Evolutionary conservation across 2,888 invertebrate genomes (phyloP), one percentile per base, ranked within the genome.

Genomic region (Cryptus viduatorius): DNA sequence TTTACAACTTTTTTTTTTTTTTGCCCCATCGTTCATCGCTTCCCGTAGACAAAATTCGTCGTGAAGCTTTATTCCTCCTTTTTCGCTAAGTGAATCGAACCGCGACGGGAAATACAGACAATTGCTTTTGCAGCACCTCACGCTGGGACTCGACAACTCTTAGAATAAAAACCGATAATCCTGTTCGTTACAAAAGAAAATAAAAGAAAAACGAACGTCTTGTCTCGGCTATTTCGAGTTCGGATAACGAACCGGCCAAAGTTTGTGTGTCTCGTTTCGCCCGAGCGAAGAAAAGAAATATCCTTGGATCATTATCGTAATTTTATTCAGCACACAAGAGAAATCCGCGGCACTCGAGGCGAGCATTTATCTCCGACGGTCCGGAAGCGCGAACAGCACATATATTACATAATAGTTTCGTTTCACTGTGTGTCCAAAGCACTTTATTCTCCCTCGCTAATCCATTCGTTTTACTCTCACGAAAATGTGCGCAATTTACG

Each of bases 341-440:
- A 84, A 37, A 71, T 75, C 67, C 31, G 86, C 71, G 59, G 14
- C 16, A 64, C 29, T 64, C 64, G 16, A 73, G 46, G 46, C 48
- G 61, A 16, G 61, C 5, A 29, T 76, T 72, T 44, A 73, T 50
- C 48, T 37, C 59, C 53, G 75, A 77, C 68, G 44, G 61, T 65
- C 72, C 73, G 72, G 73, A 65, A 78, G 46, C 56, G 37, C 64
- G 65, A 24, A 59, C 77, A 64, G 64, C 53, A 16, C 16, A 42
- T 72, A 72, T 59, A 65, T 65, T 68, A 67, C 65, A 44, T 64
- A 76, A 71, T 64, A 71, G 53, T 68, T 48, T 83, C 67, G 79
- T 79, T 79, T 79, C 14, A 68, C 42, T 68, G 82, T 78, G 82
- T 78, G 78, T 84, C 79, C 69, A 59, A 75, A 81, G 75, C 78